Conservation (phyloP, 2,113 vertebrate genomes). For the Tyto alba region DNA sequence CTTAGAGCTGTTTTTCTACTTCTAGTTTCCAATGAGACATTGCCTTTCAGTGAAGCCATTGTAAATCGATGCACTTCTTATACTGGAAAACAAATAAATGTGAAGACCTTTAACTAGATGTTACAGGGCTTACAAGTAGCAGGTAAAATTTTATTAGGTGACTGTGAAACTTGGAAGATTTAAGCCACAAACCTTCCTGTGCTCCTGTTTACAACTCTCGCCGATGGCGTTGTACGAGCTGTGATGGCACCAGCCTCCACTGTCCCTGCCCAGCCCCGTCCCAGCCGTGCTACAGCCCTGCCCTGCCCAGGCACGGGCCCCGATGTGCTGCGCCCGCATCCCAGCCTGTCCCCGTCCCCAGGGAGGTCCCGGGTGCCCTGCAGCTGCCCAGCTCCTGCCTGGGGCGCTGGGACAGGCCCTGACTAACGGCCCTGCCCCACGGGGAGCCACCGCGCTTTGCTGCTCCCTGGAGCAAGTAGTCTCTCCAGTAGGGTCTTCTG, state of each 20-base stretch:
- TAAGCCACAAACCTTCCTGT: neutral
- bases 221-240: no score
- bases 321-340: neutral
- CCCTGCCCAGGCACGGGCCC: neutral
- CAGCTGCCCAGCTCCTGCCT: neutral
- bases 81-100: neutral
- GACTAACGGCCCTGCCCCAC: neutral
- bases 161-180: neutral
- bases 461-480: neutral
- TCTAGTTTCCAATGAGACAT: neutral
- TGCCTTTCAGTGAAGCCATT: neutral
- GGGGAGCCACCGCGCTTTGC: neutral
- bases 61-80: neutral
- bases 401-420: neutral
- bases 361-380: neutral
- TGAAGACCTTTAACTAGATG: neutral
- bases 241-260: neutral
- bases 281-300: fast-evolving
- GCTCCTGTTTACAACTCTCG: neutral
- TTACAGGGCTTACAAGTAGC: neutral
- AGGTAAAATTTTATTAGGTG: neutral
- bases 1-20: neutral
- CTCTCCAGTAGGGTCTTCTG: neutral
- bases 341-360: fast-evolving
- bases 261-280: neutral